phyloP scores from a whole-genome alignment of 2,797 vertebrate species.

The Peromyscus aztecus region DNA sequence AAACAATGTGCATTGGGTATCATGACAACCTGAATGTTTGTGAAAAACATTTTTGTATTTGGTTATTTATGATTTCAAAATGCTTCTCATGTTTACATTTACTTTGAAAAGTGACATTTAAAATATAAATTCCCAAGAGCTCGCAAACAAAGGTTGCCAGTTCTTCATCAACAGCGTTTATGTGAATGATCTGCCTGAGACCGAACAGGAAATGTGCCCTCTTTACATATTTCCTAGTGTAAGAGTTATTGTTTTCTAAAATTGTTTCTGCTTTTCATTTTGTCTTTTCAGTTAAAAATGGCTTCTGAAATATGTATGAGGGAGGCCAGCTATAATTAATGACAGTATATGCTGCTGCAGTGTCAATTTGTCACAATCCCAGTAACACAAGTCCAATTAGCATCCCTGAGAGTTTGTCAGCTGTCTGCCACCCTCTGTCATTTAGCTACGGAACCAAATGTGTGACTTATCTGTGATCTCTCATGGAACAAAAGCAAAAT shows the following conservation, averaged over 20 bases:
- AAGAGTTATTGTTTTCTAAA: constrained; percentile 65
- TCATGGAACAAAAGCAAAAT: constrained; percentile 37
- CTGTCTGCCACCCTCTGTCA: background rate
- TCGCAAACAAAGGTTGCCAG: background rate
- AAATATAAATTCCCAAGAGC: constrained; percentile 33
- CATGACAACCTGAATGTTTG: background rate
- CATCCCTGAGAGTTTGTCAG: constrained; percentile 26
- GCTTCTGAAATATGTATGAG: constrained; percentile 75
- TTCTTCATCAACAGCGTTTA: constrained; percentile 27
- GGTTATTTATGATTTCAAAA: constrained; percentile 42
- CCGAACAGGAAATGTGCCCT: background rate
- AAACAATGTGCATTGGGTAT: background rate
- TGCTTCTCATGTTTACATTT: constrained; percentile 44
- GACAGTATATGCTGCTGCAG: background rate
- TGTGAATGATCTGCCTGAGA: constrained; percentile 46
- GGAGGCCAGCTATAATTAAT: constrained; percentile 52
- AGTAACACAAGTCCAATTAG: constrained; percentile 62
- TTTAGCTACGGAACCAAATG: constrained; percentile 53
- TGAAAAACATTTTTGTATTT: constrained; percentile 6
- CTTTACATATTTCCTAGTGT: constrained; percentile 30
- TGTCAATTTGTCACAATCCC: constrained; percentile 46
- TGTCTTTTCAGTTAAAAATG: constrained; percentile 30
- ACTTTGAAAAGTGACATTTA: constrained; percentile 53
- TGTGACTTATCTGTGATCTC: constrained; percentile 41
- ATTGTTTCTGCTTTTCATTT: constrained; percentile 7